Conservation (phyloP, 2,113 vertebrate genomes). For the Origma solitaria region DNA sequence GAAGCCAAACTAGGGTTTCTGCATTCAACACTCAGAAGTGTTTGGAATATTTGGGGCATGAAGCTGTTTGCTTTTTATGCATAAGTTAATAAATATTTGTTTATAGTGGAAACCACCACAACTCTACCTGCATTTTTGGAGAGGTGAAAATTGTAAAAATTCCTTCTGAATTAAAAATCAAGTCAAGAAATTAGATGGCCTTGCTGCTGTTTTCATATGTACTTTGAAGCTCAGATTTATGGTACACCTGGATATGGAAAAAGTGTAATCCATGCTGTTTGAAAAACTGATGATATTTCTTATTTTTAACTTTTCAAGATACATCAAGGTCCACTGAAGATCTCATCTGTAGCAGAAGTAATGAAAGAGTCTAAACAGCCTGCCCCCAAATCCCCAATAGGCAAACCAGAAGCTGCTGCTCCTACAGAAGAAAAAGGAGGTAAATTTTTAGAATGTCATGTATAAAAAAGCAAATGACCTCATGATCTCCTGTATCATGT, state of each 20-base stretch:
- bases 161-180: background rate
- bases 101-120: background rate
- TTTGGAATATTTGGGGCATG: background rate
- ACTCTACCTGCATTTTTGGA: background rate
- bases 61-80: background rate
- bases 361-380: slow-evolving; percentile 78
- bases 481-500: background rate
- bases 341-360: slow-evolving; percentile 80
- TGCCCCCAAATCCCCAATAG: slow-evolving; percentile 54
- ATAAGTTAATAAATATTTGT: background rate
- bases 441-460: background rate
- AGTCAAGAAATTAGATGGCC: background rate
- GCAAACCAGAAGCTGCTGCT: slow-evolving; percentile 60
- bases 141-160: background rate
- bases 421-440: slow-evolving; percentile 71
- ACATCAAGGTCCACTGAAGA: slow-evolving; percentile 75
- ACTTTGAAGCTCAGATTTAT: background rate
- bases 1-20: background rate
- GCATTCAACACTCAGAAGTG: background rate
- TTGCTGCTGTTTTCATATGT: background rate
- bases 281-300: background rate
- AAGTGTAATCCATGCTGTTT: background rate
- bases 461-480: background rate
- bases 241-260: fast-evolving
- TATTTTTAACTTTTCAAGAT: slow-evolving; percentile 48